Base-by-base conservation (phyloP, 1,140 invertebrate species). In the Nasonia giraulti region DNA sequence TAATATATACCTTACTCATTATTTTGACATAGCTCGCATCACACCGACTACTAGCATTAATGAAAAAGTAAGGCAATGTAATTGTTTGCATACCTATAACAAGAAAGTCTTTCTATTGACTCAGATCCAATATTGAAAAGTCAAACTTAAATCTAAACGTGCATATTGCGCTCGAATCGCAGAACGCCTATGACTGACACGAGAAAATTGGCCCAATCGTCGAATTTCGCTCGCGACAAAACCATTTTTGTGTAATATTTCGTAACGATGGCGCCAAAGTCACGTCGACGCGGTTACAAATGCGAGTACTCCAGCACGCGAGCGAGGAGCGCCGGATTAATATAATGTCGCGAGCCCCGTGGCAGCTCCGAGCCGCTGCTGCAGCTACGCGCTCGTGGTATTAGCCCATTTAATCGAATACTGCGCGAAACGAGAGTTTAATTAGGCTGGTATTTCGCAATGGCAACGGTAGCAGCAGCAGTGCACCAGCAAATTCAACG, bases 341-440 rank as follows among this genome's bases (percentile, higher is more conserved):
- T 62, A n/a, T 62, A 62, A 62, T 62, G 55, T 62, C 20, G 55
- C 20, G 17, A 20, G 55, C 4, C 17, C 20, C 55, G 55, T 7
- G 17, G 55, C 17, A 62, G 20, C 17, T 62, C 7, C 55, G 55
- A 62, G 20, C 69, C 10, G 8, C 12, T n/a, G 69, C 69, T 37
- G 33, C 33, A 4, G 5, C 27, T 44, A 20, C 31, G 69, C 27
- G 33, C 66, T 74, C 20, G 31, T 20, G 69, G 62, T 83, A 85
- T 85, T 86, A 86, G 77, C 74, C 74, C 83, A 31, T 86, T 88
- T 83, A 85, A 85, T 85, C 44, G 83, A 87, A 82, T 85, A 87
- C 82, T 69, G 66, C 68, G 73, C 62, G 33, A 12, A 80, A 87
- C 83, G 81, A 66, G 68, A 85, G 84, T 88, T 88, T 87, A 88